Percentiles rank a stretch among this genome's conserved stretches.
Conservation (phyloP, 2,797 vertebrate species). For the Rhinichthys osculus region DNA sequence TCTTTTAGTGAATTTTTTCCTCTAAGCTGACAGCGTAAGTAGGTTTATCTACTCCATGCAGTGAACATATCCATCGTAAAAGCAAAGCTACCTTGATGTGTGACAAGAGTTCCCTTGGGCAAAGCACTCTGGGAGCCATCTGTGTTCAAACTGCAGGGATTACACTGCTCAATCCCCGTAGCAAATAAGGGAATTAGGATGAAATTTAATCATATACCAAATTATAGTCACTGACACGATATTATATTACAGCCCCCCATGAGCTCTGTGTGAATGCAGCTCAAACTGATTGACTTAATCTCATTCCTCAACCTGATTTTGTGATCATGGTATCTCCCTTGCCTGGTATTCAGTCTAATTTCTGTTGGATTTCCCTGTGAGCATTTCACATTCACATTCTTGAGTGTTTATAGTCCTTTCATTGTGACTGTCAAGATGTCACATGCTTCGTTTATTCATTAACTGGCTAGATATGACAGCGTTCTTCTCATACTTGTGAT, state of each 20-base stretch:
- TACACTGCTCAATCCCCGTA: conserved; percentile 60
- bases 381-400: conserved; percentile 30
- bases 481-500: conserved; percentile 14
- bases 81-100: conserved; percentile 58
- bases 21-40: conserved; percentile 3
- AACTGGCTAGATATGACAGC: conserved; percentile 39
- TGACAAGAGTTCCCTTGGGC: conserved; percentile 59
- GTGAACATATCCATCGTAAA: conserved; percentile 27
- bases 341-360: conserved; percentile 4
- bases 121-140: conserved; percentile 35
- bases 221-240: conserved; percentile 45
- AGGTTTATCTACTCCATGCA: conserved; percentile 36
- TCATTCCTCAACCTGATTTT: conserved; percentile 59
- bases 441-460: conserved; percentile 42
- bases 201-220: conserved; percentile 62
- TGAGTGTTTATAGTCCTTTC: conserved; percentile 39
- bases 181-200: conserved; percentile 64
- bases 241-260: conserved; percentile 45
- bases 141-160: conserved; percentile 55
- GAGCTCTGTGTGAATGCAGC: conserved; percentile 45
- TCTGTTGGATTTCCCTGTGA: conserved; percentile 37
- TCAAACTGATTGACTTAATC: conserved; percentile 56
- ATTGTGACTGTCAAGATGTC: conserved; percentile 33
- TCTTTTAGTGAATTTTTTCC: not conserved
- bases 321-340: conserved; percentile 21